Evolutionary conservation across 2,797 vertebrate genomes (phyloP).

Genomic region (Pseudopleuronectes americanus): DNA sequence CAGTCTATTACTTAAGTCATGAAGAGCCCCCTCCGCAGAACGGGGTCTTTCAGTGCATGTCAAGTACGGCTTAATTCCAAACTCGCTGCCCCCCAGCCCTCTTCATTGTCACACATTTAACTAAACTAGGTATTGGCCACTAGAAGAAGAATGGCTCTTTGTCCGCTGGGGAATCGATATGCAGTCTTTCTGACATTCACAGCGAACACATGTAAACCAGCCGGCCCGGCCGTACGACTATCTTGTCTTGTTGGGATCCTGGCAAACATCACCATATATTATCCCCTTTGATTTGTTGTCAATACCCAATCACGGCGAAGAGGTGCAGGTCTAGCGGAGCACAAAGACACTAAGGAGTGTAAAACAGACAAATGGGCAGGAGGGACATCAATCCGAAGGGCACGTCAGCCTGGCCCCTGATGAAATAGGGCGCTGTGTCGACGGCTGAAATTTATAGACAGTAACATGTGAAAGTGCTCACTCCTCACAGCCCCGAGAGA

Average conservation of each 20-base stretch:
- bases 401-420: conserved; percentile 77
- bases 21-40: conserved; percentile 63
- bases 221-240: conserved; percentile 69
- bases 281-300: conserved; percentile 88
- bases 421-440: conserved; percentile 78
- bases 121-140: conserved; percentile 79
- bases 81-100: conserved; percentile 58
- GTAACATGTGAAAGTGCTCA: conserved; percentile 83
- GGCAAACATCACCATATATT: conserved; percentile 84
- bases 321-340: conserved; percentile 77
- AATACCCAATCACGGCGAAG: conserved; percentile 85
- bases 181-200: conserved; percentile 79
- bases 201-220: conserved; percentile 85
- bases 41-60: conserved; percentile 80
- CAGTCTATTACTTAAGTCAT: conserved; percentile 92
- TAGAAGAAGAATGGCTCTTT: conserved; percentile 79
- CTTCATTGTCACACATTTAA: conserved; percentile 79
- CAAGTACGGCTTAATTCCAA: conserved; percentile 88
- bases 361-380: conserved; percentile 84
- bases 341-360: conserved; percentile 85
- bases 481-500: conserved; percentile 73
- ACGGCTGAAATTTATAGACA: conserved; percentile 84
- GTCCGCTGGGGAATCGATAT: conserved; percentile 81
- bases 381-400: conserved; percentile 84
- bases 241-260: conserved; percentile 80